These are phyloP conservation scores for Pseudachorutes palmiensis DNA, from an alignment of 1,140 invertebrate species.

Conservation along the genomic window DNA sequence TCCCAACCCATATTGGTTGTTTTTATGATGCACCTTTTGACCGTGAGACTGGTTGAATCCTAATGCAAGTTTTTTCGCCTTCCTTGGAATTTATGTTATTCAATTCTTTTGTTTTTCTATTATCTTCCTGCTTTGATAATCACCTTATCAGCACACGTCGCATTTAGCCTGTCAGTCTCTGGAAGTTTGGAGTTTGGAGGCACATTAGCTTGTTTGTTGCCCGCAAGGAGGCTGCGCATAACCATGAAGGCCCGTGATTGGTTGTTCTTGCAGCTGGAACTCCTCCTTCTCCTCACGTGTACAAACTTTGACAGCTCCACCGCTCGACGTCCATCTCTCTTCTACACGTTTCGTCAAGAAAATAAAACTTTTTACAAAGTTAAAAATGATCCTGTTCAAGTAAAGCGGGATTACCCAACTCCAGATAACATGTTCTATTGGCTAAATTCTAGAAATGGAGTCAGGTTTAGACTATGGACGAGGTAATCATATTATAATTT, in stretches of 20 bases:
- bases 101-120: too few species aligned
- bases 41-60: not conserved
- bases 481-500: slow-evolving; percentile 17
- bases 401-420: slow-evolving; percentile 11
- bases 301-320: not conserved
- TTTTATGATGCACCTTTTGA: too few species aligned
- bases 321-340: not conserved
- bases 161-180: too few species aligned
- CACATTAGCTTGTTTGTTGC: not conserved
- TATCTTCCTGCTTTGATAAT: too few species aligned
- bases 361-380: slow-evolving; percentile 16
- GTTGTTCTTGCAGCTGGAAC: not conserved
- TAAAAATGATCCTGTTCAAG: slow-evolving; percentile 25
- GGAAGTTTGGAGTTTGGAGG: not conserved
- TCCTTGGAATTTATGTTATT: too few species aligned
- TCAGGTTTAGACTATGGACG: slow-evolving; percentile 31
- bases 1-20: too few species aligned
- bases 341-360: slow-evolving; percentile 21
- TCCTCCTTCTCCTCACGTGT: not conserved
- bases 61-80: too few species aligned
- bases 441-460: slow-evolving; percentile 25
- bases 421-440: slow-evolving; percentile 26
- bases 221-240: not conserved
- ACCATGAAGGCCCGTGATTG: not conserved
- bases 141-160: too few species aligned